These are phyloP conservation scores for Channa argus DNA, from an alignment of 2,113 vertebrate species.

Conservation along the genomic window DNA sequence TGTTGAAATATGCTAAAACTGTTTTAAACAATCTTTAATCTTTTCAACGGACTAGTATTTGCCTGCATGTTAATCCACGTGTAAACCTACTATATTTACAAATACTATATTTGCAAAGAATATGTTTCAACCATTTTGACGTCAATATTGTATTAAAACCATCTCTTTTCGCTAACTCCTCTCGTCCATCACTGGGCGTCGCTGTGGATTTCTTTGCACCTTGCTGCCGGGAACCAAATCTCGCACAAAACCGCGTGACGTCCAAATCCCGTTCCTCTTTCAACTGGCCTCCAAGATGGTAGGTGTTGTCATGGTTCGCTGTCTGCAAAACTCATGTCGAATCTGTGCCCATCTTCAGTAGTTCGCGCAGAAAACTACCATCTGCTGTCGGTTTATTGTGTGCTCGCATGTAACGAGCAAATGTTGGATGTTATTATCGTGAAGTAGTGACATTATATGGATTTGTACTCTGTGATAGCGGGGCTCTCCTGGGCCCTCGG, in stretches of 20 bases:
- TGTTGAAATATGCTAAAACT: too few species aligned
- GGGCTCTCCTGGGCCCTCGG: slow-evolving; percentile 21
- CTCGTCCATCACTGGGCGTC: slow-evolving; percentile 51
- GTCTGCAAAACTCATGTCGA: background rate
- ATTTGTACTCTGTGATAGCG: background rate
- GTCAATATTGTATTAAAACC: background rate
- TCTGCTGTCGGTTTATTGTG: accelerated
- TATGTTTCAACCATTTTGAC: background rate
- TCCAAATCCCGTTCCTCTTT: slow-evolving; percentile 76
- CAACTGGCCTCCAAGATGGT: slow-evolving; percentile 82
- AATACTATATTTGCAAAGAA: background rate
- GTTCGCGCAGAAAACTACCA: accelerated
- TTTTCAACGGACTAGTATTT: too few species aligned
- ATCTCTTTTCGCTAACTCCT: background rate
- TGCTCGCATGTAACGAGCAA: accelerated
- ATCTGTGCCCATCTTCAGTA: slow-evolving; percentile 72
- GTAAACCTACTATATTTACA: too few species aligned
- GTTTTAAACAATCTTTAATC: too few species aligned
- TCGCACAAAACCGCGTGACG: slow-evolving; percentile 79
- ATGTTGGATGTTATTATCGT: background rate
- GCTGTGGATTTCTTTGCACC: slow-evolving; percentile 47
- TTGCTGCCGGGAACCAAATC: slow-evolving; percentile 35
- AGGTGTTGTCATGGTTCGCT: slow-evolving; percentile 57
- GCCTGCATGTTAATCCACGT: too few species aligned
- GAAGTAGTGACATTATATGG: background rate